These are phyloP conservation scores for Sebastes schlegelii DNA, from an alignment of 2,113 vertebrate genomes.

Conservation along the genomic window DNA sequence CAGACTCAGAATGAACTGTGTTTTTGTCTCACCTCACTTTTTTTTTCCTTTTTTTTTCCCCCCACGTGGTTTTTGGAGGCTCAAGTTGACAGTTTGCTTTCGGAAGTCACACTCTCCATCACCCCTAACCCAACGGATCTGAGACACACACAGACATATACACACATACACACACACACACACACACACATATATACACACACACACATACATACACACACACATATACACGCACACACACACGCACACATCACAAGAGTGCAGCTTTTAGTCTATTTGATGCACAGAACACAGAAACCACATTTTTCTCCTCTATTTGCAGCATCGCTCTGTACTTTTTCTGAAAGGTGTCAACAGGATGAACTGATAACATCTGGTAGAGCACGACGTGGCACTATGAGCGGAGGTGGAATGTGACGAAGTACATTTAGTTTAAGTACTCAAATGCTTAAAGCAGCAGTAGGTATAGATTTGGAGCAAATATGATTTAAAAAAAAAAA, in stretches of 20 bases:
- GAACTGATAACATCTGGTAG: slow-evolving; percentile 48
- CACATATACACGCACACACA: not conserved
- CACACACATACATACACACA: not conserved
- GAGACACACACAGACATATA: not conserved
- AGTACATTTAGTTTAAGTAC: no score
- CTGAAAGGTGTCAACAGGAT: slow-evolving; percentile 67
- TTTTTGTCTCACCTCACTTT: no score
- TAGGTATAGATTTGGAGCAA: no score
- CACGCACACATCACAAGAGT: no score
- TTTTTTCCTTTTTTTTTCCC: not conserved
- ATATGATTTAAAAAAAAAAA: no score
- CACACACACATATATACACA: not conserved
- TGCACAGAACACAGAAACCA: slow-evolving; percentile 12
- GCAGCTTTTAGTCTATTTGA: no score
- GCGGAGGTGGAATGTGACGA: not conserved
- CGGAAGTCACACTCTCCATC: slow-evolving; percentile 51
- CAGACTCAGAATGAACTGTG: not conserved
- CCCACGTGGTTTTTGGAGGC: slow-evolving; percentile 44
- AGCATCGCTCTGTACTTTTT: slow-evolving; percentile 3
- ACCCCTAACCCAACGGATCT: slow-evolving; percentile 28
- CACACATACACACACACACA: not conserved
- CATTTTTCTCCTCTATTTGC: slow-evolving; percentile 13
- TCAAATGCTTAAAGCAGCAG: no score
- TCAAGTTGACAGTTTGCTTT: slow-evolving; percentile 39
- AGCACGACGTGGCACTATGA: not conserved